Evolutionary conservation across 2,888 invertebrate genomes (phyloP), one percentile per base, ranked within the genome.

Genomic region (Saturnia pavonia): DNA sequence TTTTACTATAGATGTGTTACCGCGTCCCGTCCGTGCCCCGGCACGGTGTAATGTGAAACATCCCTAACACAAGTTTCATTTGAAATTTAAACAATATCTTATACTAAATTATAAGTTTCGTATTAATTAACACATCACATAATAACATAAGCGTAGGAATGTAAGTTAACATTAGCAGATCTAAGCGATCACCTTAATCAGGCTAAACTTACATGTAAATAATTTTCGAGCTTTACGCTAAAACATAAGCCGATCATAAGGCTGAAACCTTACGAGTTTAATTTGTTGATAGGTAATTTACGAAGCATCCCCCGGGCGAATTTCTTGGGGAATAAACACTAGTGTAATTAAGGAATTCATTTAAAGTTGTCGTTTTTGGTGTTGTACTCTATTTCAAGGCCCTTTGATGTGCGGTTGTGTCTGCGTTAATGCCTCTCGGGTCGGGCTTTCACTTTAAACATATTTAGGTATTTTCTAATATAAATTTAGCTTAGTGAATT

Each of bases 331-430:
- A 88, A 90, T 91, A 91, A 91, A 91, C 91, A 91, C 90, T 91
- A 90, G 81, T 86, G 87, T 92, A 92, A 92, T 92, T 92, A 92
- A 88, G 82, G 86, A 85, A 89, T 89, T 92, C 89, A 87, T 92
- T 90, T 91, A 91, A 90, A 89, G 87, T 88, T 90, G 85, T 86
- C 83, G 84, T 78, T 87, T 88, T 87, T 75, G 85, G 78, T 75
- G 75, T 72, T 73, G 77, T 77, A 80, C 81, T 76, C 69, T 74
- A 71, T 71, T 60, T 73, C 69, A 65, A 72, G 74, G 72, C 82
- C 76, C 90, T 91, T 91, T 91, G 91, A 91, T 86, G 86, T 86
- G 72, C 78, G 77, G 72, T 68, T 72, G 70, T 67, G 73, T 60
- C 68, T 70, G 71, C 65, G 72, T 45, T 40, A 65, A 67, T 67